A percentile compares a stretch with the other conserved stretches of the same genome.
phyloP scores from a whole-genome alignment of 1,140 invertebrate species.

The Orius laevigatus region DNA sequence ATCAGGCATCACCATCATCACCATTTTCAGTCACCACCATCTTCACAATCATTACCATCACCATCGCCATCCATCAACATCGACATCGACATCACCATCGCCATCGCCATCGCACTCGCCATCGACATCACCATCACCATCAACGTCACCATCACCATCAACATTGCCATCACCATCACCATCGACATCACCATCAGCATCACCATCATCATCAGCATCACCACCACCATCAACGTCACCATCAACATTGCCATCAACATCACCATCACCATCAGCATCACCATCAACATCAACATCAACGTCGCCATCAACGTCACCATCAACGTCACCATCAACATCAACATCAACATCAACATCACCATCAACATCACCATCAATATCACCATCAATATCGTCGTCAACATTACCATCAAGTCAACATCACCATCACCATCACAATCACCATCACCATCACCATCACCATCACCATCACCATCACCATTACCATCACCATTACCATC shows the following conservation, averaged over 20 bases:
- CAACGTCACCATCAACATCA: conserved; percentile 12
- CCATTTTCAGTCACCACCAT: conserved; percentile 1
- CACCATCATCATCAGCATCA: conserved; percentile 11
- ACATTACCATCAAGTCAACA: too few species aligned
- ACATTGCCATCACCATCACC: background rate
- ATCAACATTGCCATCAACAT: conserved; percentile 11
- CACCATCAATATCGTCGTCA: too few species aligned
- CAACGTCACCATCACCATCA: conserved; percentile 2
- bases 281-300: conserved; percentile 9
- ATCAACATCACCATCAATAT: conserved; percentile 4
- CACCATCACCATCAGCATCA: conserved; percentile 9
- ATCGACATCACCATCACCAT: conserved; percentile 1
- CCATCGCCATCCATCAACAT: background rate
- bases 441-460: too few species aligned
- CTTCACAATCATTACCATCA: conserved; percentile 4
- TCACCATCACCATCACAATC: too few species aligned
- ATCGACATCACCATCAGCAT: conserved; percentile 6
- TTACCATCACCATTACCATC: too few species aligned
- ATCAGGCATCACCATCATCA: conserved; percentile 3
- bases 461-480: too few species aligned
- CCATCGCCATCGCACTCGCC: background rate
- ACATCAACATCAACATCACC: conserved; percentile 10
- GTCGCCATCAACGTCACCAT: conserved; percentile 9
- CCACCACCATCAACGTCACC: conserved; percentile 7
- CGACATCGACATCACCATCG: background rate